These are phyloP conservation scores for Apistogramma diplotaenia DNA, from an alignment of 2,113 vertebrate species.

Conservation along the genomic window DNA sequence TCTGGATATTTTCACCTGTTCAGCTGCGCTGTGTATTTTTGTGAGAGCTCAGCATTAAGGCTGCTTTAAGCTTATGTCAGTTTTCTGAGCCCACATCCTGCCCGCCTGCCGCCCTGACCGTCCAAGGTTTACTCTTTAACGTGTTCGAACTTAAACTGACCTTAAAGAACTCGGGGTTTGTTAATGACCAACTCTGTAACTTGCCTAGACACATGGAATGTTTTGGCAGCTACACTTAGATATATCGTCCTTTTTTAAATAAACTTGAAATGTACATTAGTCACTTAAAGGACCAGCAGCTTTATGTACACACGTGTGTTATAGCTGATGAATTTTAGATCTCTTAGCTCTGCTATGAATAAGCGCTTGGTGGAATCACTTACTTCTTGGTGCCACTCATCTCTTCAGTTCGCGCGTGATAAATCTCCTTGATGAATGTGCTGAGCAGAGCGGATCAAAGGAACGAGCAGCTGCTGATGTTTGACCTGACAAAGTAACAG, in stretches of 20 bases:
- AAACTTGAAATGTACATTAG: background rate
- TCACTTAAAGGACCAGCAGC: accelerated
- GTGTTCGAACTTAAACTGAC: background rate
- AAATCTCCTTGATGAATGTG: background rate
- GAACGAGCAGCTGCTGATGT: slow-evolving; percentile 41
- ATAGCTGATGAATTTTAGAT: background rate
- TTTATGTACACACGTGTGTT: background rate
- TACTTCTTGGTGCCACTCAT: slow-evolving; percentile 74
- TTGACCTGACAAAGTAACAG: slow-evolving; percentile 46
- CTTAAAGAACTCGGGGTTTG: accelerated
- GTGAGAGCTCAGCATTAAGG: background rate
- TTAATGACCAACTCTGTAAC: background rate
- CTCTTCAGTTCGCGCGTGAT: slow-evolving; percentile 37
- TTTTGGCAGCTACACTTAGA: background rate
- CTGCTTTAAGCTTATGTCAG: too few relatives aligned
- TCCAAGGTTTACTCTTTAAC: background rate
- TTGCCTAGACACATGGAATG: background rate
- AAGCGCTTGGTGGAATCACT: slow-evolving; percentile 23
- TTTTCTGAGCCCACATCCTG: too few relatives aligned
- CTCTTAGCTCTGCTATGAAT: background rate
- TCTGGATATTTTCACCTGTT: too few relatives aligned
- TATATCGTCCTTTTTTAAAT: background rate
- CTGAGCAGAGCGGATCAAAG: slow-evolving; percentile 25
- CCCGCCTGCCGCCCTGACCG: too few relatives aligned
- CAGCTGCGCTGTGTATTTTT: too few relatives aligned